Percentiles rank a stretch among this genome's conserved stretches.
Evolutionary conservation across 1,140 invertebrate species (phyloP).

Genomic region (Diorhabda carinulata): DNA sequence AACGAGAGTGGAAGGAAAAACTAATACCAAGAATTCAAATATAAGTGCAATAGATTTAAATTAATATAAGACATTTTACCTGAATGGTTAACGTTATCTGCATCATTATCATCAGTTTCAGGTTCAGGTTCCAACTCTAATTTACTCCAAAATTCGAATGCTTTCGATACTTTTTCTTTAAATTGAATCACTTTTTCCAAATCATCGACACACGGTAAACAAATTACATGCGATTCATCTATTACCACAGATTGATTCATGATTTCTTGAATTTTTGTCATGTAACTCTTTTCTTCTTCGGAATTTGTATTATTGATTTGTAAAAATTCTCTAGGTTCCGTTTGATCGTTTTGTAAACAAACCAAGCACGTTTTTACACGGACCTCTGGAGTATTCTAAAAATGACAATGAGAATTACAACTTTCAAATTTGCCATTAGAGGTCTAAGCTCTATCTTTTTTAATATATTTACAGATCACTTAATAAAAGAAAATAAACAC

Average conservation of each 20-base stretch:
- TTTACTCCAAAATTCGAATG: background rate
- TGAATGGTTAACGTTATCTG: background rate
- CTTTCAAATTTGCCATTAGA: too few species aligned
- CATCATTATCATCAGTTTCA: background rate
- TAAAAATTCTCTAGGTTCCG: background rate
- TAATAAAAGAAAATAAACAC: too few species aligned
- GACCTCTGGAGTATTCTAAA: background rate
- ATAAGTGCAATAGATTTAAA: too few species aligned
- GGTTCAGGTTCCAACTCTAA: background rate
- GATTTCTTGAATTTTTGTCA: background rate
- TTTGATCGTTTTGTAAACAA: background rate
- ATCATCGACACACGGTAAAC: background rate
- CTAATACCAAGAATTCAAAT: too few species aligned
- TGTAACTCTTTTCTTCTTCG: background rate
- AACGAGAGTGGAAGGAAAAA: too few species aligned
- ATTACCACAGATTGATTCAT: constrained; percentile 1
- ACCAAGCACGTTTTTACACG: background rate
- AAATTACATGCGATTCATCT: background rate
- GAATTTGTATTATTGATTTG: background rate
- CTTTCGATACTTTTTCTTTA: background rate
- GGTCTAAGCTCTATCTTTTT: too few species aligned
- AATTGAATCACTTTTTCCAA: background rate
- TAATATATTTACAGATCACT: too few species aligned
- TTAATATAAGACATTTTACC: background rate
- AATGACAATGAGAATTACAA: background rate